Percentiles rank a stretch among this genome's conserved stretches.
Evolutionary conservation across 2,113 vertebrate genomes (phyloP).

Genomic region (Marmota monax): DNA sequence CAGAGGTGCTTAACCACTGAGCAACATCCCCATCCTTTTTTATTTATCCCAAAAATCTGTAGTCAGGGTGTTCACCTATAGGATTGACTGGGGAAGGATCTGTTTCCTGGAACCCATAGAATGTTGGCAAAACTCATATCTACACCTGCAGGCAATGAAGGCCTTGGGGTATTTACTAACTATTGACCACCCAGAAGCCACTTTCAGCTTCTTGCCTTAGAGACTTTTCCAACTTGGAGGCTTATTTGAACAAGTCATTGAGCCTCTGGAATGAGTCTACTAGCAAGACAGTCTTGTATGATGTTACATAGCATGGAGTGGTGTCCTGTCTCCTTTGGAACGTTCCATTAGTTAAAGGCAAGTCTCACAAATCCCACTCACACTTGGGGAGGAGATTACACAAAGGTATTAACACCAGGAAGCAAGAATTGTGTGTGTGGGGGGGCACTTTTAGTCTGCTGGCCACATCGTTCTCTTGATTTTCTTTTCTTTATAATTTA

Average conservation of each 20-base stretch:
- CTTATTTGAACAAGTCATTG: neutral
- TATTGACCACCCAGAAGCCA: neutral
- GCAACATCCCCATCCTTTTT: too few species aligned
- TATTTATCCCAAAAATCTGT: neutral
- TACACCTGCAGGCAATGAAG: neutral
- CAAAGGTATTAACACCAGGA: neutral
- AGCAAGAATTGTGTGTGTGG: too few species aligned
- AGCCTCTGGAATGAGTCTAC: neutral
- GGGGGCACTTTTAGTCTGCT: neutral
- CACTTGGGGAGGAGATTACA: too few species aligned
- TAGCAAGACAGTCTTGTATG: neutral
- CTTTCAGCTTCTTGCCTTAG: neutral
- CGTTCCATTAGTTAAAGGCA: neutral
- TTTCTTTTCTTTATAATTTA: neutral
- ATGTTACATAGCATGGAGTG: neutral
- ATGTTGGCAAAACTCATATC: neutral
- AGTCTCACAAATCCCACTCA: neutral
- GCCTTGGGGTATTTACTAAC: neutral
- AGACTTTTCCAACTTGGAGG: neutral
- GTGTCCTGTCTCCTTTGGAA: fast-evolving
- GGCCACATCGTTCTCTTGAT: neutral
- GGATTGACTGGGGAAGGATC: neutral
- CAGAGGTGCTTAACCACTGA: too few species aligned
- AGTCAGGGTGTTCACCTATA: neutral
- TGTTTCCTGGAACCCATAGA: neutral